These are phyloP conservation scores for Sebastes aleutianus DNA, from an alignment of 2,797 vertebrate species.

Conservation along the genomic window DNA sequence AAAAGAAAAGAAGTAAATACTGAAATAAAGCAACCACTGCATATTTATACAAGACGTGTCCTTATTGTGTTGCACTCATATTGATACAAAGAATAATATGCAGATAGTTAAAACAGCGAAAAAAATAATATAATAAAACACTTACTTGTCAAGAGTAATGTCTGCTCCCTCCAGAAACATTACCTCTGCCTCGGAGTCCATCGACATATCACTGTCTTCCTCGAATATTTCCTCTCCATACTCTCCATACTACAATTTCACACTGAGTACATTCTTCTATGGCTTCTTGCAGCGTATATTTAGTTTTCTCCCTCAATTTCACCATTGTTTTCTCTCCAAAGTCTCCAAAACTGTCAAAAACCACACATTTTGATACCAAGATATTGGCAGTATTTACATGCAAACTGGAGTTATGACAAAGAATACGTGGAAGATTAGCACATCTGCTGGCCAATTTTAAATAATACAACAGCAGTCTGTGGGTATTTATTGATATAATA, in stretches of 20 bases:
- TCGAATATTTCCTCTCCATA: no score
- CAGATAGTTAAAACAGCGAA: neutral
- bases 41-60: neutral
- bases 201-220: no score
- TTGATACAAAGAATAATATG: neutral
- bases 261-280: no score
- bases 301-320: no score
- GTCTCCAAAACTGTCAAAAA: no score
- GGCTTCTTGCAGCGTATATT: no score
- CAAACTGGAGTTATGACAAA: neutral
- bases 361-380: neutral
- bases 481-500: neutral
- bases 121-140: neutral
- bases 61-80: neutral
- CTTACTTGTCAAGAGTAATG: no score
- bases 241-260: no score
- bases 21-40: conserved; percentile 45
- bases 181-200: no score
- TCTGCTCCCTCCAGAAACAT: no score
- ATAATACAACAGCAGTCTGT: neutral
- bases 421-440: neutral
- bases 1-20: conserved; percentile 9
- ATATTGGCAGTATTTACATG: neutral
- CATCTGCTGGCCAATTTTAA: neutral
- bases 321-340: no score